Percentiles rank a stretch among this genome's conserved stretches.
phyloP scores from a whole-genome alignment of 1,140 invertebrate genomes.

The Eriocheir sinensis region DNA sequence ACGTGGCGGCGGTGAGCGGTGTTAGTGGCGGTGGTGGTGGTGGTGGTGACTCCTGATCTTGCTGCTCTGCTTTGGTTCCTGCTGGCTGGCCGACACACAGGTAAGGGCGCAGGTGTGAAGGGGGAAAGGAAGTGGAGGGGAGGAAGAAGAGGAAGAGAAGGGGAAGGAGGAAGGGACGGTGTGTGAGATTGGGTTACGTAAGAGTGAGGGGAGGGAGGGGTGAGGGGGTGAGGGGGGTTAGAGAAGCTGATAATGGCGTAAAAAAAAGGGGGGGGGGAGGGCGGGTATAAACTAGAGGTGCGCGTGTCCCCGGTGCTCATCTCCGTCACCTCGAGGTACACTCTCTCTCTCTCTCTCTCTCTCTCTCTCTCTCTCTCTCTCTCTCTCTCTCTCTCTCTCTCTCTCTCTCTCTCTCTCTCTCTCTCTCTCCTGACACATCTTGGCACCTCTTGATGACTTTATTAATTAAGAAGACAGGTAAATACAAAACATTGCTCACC shows the following conservation, averaged over 20 bases:
- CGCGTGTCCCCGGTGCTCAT: no score
- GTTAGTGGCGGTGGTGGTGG: not conserved
- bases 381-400: no score
- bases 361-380: no score
- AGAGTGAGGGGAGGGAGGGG: not conserved
- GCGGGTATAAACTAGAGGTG: no score
- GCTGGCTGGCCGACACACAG: not conserved
- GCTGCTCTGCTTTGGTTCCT: not conserved
- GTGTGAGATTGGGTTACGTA: not conserved
- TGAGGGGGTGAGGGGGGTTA: not conserved
- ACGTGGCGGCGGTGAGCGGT: not conserved
- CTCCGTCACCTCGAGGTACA: no score
- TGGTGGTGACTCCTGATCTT: not conserved
- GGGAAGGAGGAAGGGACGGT: not conserved
- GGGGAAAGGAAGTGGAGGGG: not conserved
- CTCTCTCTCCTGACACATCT: not conserved
- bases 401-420: constrained; percentile 22
- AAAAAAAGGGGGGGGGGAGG: no score
- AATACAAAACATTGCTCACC: not conserved
- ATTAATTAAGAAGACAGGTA: not conserved
- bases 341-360: no score
- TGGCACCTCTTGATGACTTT: not conserved
- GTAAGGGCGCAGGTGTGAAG: not conserved
- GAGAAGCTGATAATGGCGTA: not conserved
- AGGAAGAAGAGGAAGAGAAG: not conserved